These are phyloP conservation scores for Crocuta crocuta DNA, from an alignment of 2,113 vertebrate species.

Conservation along the genomic window DNA sequence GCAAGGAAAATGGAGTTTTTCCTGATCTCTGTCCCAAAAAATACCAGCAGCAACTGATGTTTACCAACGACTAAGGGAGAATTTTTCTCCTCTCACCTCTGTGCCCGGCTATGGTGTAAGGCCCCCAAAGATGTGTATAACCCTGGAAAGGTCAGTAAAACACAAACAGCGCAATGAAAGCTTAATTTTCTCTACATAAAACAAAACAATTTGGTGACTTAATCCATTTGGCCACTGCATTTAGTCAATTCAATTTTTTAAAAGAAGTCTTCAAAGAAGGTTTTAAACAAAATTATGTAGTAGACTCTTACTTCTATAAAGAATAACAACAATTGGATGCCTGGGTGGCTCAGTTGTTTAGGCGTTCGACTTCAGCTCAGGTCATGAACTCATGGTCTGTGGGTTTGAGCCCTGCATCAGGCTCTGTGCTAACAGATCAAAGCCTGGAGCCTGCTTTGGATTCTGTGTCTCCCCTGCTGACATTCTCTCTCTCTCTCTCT, in stretches of 20 bases:
- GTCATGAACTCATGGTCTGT: too few relatives aligned
- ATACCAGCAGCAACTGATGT: background rate
- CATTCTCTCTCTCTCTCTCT: too few relatives aligned
- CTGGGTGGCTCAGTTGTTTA: too few relatives aligned
- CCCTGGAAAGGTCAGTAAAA: background rate
- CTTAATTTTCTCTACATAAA: background rate
- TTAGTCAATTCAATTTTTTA: background rate
- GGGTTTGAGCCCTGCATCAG: too few relatives aligned
- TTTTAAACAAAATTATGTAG: conserved; percentile 45
- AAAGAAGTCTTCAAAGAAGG: conserved; percentile 6
- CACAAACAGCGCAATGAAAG: background rate
- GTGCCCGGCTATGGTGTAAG: background rate
- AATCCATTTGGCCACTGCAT: background rate
- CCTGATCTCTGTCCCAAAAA: background rate
- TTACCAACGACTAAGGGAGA: background rate
- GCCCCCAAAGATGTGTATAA: background rate
- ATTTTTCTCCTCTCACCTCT: background rate
- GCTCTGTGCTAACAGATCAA: too few relatives aligned
- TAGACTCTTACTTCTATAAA: background rate
- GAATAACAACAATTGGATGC: background rate
- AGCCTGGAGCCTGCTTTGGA: too few relatives aligned
- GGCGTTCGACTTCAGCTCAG: too few relatives aligned
- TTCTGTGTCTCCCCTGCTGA: too few relatives aligned
- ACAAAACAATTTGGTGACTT: background rate
- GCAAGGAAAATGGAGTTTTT: conserved; percentile 18